These are phyloP conservation scores for Sericinus montela DNA, from an alignment of 2,888 invertebrate species.

Conservation along the genomic window DNA sequence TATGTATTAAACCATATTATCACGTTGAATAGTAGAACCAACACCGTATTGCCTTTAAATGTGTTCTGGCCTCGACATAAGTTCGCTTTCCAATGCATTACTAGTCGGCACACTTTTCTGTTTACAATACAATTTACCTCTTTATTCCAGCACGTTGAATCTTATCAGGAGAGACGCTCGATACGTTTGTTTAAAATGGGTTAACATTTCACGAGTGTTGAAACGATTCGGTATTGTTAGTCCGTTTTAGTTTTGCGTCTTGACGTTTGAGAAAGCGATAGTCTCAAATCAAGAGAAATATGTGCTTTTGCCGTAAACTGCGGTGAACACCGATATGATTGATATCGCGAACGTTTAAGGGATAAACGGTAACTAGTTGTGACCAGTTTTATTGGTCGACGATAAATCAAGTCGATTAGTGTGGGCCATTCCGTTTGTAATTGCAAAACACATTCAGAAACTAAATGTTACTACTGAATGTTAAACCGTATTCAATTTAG, in stretches of 20 bases:
- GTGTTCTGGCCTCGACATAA: conserved; percentile 8
- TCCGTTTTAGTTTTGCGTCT: conserved; percentile 14
- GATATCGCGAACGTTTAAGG: conserved; percentile 41
- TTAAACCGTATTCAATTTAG: not conserved
- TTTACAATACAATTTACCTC: conserved; percentile 11
- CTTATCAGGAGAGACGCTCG: not conserved
- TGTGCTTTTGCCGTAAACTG: conserved; percentile 45
- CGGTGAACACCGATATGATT: conserved; percentile 41
- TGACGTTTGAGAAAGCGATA: conserved; percentile 47
- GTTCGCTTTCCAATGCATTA: conserved; percentile 16
- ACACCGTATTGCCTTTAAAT: conserved; percentile 1
- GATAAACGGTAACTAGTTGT: conserved; percentile 38
- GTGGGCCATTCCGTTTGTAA: conserved; percentile 15
- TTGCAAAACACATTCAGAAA: conserved; percentile 7
- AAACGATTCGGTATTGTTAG: not conserved
- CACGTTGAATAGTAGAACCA: not conserved
- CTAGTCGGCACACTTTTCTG: conserved; percentile 11
- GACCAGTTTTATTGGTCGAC: conserved; percentile 12
- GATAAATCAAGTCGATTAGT: conserved; percentile 5
- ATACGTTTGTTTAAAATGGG: not conserved
- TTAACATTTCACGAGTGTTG: not conserved
- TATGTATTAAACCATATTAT: conserved; percentile 4
- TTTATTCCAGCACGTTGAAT: not conserved
- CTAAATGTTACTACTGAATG: conserved; percentile 5
- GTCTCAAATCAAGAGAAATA: conserved; percentile 44